Percentiles rank a stretch among this genome's conserved stretches.
Conservation (phyloP, 2,797 vertebrate species). For the Momotus momota region DNA sequence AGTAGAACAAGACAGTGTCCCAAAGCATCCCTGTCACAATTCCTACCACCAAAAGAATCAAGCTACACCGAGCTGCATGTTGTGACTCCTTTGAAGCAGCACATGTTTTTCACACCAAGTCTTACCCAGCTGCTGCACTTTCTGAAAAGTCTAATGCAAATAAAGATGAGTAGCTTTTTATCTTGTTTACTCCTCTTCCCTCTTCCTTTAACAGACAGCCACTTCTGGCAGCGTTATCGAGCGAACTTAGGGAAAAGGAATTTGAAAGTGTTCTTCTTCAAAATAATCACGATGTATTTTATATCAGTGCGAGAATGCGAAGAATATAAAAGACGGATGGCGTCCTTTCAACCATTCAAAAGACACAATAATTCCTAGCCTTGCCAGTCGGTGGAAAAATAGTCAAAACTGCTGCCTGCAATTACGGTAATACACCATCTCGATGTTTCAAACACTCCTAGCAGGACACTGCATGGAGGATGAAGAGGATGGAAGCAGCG, state of each 20-base stretch:
- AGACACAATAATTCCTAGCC: not conserved
- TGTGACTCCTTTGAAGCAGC: not conserved
- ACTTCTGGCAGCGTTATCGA: constrained; percentile 21
- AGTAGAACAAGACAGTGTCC: not conserved
- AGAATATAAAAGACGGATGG: not conserved
- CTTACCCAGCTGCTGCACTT: not conserved
- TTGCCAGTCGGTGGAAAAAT: not conserved
- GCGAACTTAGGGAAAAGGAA: not conserved
- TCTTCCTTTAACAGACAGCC: constrained; percentile 9
- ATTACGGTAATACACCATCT: not conserved
- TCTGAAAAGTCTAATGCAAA: not conserved
- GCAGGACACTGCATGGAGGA: not conserved
- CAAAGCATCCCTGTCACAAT: not conserved
- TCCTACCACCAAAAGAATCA: not conserved
- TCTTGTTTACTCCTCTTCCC: constrained; percentile 36
- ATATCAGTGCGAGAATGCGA: not conserved
- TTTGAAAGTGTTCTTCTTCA: constrained; percentile 36
- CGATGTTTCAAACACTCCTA: not conserved
- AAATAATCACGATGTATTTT: constrained; percentile 50
- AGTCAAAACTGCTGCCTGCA: constrained; percentile 4
- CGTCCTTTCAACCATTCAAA: constrained; percentile 35
- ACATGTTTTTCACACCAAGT: not conserved
- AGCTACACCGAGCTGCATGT: not conserved
- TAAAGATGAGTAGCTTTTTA: constrained; percentile 26
- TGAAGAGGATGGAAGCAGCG: not conserved